Percentiles rank a stretch among this genome's conserved stretches.
Conservation (phyloP, 2,888 invertebrate species). For the Kryphioiulus occultus region DNA sequence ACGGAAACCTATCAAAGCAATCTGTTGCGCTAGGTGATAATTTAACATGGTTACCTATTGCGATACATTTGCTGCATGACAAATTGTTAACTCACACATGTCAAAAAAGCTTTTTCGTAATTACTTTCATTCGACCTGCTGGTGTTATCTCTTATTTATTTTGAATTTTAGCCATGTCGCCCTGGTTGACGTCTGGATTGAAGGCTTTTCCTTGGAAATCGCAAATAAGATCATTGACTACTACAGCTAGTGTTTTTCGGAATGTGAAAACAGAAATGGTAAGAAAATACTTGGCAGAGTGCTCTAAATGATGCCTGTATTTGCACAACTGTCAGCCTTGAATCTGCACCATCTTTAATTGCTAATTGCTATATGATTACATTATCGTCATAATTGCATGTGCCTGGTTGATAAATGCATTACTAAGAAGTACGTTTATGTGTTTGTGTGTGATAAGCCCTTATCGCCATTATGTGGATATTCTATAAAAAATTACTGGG, state of each 20-base stretch:
- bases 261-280: not conserved
- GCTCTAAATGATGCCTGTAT: not conserved
- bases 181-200: not conserved
- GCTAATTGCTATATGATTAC: not conserved
- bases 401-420: not conserved
- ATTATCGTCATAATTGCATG: not conserved
- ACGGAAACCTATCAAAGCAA: not conserved
- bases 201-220: constrained; percentile 11
- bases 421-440: not conserved
- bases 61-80: not conserved
- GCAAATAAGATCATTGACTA: not conserved
- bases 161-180: not conserved
- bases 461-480: too few species aligned
- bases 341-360: too few species aligned
- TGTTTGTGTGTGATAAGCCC: too few species aligned
- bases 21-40: constrained; percentile 16
- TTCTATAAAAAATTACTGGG: too few species aligned
- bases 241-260: not conserved
- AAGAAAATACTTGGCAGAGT: not conserved
- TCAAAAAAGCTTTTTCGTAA: not conserved
- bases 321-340: not conserved
- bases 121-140: not conserved
- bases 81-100: not conserved
- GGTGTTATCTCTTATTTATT: not conserved
- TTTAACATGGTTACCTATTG: not conserved